Evolutionary conservation across 2,797 vertebrate species (phyloP), one percentile per base, ranked within the genome.

Genomic region (Peromyscus attwateri): DNA sequence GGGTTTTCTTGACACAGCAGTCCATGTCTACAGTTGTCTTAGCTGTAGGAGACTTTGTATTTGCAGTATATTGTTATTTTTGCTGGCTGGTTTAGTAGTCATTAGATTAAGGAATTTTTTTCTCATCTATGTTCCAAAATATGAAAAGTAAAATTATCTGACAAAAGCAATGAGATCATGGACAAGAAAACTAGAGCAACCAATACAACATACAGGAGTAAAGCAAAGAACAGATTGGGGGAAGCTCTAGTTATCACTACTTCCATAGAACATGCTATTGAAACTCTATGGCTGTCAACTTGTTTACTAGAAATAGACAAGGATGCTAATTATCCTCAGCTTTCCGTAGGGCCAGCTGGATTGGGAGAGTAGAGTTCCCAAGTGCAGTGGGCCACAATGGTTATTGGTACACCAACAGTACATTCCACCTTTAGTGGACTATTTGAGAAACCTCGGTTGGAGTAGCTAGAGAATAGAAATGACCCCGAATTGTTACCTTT

Each of bases 1-100:
- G 29, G 37, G 23, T 46, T 94, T 94, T 91, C 49, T 94, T 70
- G 68, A 80, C 40, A 62, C 2, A 46, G 55, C 4, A 95, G 64
- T 82, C 43, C n/a, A 37, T 87, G 3, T 91, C 52, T 82, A 13
- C n/a, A 85, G 12, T 90, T 87, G n/a, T 94, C 84, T 88, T 95
- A 94, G 91, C 55, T 52, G 91, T 37, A 92, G 57, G 16, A 96
- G 12, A 1, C 92, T 96, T 43, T 73, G 19, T 76, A 92, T 96
- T 96, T 96, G 60, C 57, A 96, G n/a, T 70, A 92, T 85, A 75
- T 96, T 89, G 29, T 84, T 92, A 82, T 87, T 88, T 92, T 83
- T 83, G 73, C n/a, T 92, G n/a, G 19, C 27, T 25, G 64, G 23
- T 80, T 96, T 95, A 37, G 77, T 79, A 87, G 76, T 95, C 62